These are phyloP conservation scores for Prorops nasuta DNA, from an alignment of 1,140 invertebrate genomes.

Conservation along the genomic window DNA sequence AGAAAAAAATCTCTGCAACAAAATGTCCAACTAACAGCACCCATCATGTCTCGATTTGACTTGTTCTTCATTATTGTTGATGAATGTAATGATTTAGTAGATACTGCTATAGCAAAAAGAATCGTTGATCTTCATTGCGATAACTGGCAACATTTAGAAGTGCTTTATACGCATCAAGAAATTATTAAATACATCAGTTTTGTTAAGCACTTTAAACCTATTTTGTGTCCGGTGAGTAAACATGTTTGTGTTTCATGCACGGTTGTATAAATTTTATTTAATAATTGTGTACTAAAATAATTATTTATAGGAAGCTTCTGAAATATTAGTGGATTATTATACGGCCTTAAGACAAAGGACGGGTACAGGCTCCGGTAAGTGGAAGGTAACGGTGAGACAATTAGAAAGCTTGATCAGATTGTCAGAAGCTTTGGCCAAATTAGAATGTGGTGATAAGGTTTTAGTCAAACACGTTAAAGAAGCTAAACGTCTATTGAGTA, in stretches of 20 bases:
- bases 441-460: constrained; percentile 92
- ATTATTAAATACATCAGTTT: constrained; percentile 94
- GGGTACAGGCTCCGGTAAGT: constrained; percentile 68
- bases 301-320: constrained; percentile 70
- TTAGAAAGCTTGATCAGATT: constrained; percentile 96
- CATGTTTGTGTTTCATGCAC: background rate
- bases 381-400: constrained; percentile 98
- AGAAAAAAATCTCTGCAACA: constrained; percentile 91
- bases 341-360: constrained; percentile 83
- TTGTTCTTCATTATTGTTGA: constrained; percentile 98
- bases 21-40: constrained; percentile 90
- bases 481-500: constrained; percentile 89
- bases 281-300: background rate
- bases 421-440: constrained; percentile 93
- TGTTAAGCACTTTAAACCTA: constrained; percentile 93
- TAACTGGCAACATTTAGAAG: constrained; percentile 71
- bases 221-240: constrained; percentile 65
- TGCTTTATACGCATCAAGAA: constrained; percentile 82
- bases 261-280: background rate
- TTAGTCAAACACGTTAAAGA: constrained; percentile 87
- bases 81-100: constrained; percentile 91
- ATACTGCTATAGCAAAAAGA: constrained; percentile 94
- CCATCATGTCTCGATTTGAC: constrained; percentile 99
- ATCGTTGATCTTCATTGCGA: constrained; percentile 94
- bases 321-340: constrained; percentile 88